phyloP scores from a whole-genome alignment of 2,113 vertebrate genomes.

The Heloderma charlesbogerti region DNA sequence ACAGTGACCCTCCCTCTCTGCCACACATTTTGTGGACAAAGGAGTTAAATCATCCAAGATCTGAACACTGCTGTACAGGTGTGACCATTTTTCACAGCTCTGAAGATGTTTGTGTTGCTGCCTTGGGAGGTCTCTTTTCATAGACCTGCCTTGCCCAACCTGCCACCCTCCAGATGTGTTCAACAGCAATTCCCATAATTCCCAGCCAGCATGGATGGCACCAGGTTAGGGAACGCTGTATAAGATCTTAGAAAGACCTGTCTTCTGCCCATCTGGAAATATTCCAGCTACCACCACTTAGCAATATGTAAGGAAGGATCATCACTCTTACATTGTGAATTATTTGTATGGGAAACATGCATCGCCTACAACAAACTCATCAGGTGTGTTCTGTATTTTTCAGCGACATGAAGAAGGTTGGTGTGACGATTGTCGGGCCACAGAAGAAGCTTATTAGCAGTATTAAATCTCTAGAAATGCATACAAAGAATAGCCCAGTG shows the following conservation, averaged over 20 bases:
- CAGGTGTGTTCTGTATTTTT: conserved; percentile 35
- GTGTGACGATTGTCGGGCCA: conserved; percentile 92
- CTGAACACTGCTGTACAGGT: not conserved
- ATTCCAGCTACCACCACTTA: not conserved
- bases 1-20: not conserved
- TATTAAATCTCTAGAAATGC: conserved; percentile 94
- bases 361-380: not conserved
- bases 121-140: not conserved
- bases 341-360: not conserved
- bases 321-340: not conserved
- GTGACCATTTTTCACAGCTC: not conserved
- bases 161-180: not conserved
- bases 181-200: no score
- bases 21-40: not conserved
- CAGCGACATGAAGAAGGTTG: conserved; percentile 95
- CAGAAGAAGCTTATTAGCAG: conserved; percentile 97
- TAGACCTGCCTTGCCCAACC: not conserved
- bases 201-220: no score
- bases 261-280: not conserved
- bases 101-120: not conserved
- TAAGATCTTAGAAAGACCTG: not conserved
- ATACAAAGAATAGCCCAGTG: conserved; percentile 93
- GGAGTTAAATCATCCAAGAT: not conserved
- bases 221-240: not conserved
- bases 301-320: accelerated